A percentile compares a stretch with the other conserved stretches of the same genome.
Evolutionary conservation across 2,888 invertebrate genomes (phyloP).

Genomic region (Spodoptera picta): DNA sequence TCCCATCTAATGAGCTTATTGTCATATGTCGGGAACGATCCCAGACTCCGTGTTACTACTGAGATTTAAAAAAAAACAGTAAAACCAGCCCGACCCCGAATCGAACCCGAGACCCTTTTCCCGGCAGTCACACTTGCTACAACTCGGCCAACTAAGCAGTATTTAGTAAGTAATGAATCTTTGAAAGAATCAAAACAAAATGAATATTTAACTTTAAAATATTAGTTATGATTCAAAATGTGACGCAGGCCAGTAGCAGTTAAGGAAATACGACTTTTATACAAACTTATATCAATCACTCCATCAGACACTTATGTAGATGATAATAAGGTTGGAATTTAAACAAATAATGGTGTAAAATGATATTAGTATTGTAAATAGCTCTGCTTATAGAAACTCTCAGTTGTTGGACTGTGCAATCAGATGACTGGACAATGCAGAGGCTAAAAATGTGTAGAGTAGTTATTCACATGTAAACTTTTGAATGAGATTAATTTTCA

Average conservation of each 20-base stretch:
- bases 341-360: constrained; percentile 34
- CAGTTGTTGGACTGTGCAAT: constrained; percentile 74
- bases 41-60: too few species aligned
- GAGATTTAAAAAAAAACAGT: too few species aligned
- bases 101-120: too few species aligned
- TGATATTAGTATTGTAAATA: constrained; percentile 57
- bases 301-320: constrained; percentile 15
- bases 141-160: too few species aligned
- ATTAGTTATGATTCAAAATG: constrained; percentile 63
- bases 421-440: constrained; percentile 77
- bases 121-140: too few species aligned
- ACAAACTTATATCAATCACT: constrained; percentile 15
- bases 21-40: too few species aligned
- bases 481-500: background rate
- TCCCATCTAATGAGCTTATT: too few species aligned
- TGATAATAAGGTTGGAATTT: constrained; percentile 47
- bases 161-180: too few species aligned
- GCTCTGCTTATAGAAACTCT: constrained; percentile 56
- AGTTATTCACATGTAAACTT: background rate
- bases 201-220: constrained; percentile 43
- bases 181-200: constrained; percentile 18
- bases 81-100: too few species aligned
- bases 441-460: constrained; percentile 56
- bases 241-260: constrained; percentile 67
- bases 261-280: constrained; percentile 60